Conservation (phyloP, 2,888 invertebrate species). For the Elmis aenea region DNA sequence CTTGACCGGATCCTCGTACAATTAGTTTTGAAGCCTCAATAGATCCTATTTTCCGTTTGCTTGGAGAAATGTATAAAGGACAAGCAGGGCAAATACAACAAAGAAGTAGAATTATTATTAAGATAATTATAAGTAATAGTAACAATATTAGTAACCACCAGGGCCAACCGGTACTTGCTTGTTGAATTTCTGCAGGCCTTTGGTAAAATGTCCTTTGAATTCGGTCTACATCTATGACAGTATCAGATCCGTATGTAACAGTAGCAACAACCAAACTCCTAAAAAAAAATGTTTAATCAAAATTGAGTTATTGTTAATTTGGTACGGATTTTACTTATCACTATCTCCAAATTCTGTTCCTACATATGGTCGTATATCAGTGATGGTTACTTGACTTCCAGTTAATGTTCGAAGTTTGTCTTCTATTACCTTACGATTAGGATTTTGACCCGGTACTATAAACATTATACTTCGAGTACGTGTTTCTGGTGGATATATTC, state of each 20-base stretch:
- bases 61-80: slow-evolving; percentile 73
- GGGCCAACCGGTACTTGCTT: slow-evolving; percentile 56
- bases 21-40: slow-evolving; percentile 71
- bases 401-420: slow-evolving; percentile 72
- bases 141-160: slow-evolving; percentile 73
- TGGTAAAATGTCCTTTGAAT: slow-evolving; percentile 57
- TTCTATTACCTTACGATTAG: slow-evolving; percentile 67
- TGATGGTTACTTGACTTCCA: slow-evolving; percentile 72
- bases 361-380: slow-evolving; percentile 59
- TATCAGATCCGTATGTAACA: slow-evolving; percentile 58
- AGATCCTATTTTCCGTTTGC: slow-evolving; percentile 70
- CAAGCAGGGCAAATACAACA: slow-evolving; percentile 84
- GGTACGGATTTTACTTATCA: neutral
- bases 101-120: slow-evolving; percentile 65
- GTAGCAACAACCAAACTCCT: slow-evolving; percentile 71
- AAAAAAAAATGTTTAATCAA: slow-evolving; percentile 32
- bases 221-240: slow-evolving; percentile 67
- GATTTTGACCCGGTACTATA: slow-evolving; percentile 72
- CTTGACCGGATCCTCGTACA: slow-evolving; percentile 60
- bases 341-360: slow-evolving; percentile 5
- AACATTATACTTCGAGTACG: slow-evolving; percentile 74
- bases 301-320: neutral
- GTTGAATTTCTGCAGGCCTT: slow-evolving; percentile 20
- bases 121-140: slow-evolving; percentile 67
- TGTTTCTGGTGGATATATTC: slow-evolving; percentile 73